Conservation (phyloP, 1,140 invertebrate species). For the Drosophila nigrodunni region DNA sequence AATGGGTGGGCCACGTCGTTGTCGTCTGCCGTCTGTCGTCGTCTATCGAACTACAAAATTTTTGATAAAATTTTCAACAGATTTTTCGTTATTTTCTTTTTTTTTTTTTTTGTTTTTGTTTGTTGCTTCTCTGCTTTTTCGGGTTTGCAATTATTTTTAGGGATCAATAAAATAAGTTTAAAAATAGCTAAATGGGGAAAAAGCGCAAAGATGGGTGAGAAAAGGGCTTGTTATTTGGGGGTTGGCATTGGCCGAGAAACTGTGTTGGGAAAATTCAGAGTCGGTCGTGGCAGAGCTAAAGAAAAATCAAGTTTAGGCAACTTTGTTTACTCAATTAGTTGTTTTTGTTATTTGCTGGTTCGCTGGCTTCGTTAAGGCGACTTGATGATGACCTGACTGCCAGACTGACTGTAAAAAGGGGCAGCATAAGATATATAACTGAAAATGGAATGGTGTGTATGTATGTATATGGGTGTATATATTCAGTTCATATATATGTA, state of each 20-base stretch:
- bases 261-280: neutral
- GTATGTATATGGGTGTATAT: neutral
- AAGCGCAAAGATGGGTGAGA: neutral
- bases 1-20: neutral
- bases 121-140: conserved; percentile 38
- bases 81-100: too few species aligned
- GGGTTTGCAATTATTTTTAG: conserved; percentile 75
- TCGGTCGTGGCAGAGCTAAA: conserved; percentile 10
- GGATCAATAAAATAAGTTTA: conserved; percentile 82
- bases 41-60: conserved; percentile 56
- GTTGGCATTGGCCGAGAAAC: neutral
- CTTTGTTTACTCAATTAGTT: conserved; percentile 80
- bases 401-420: neutral
- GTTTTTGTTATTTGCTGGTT: conserved; percentile 77
- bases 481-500: too few species aligned
- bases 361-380: conserved; percentile 58
- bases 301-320: conserved; percentile 70
- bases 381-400: conserved; percentile 42
- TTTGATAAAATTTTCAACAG: conserved; percentile 63
- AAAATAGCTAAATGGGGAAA: conserved; percentile 55
- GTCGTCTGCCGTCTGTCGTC: neutral
- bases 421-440: conserved; percentile 1
- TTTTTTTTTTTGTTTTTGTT: conserved; percentile 3
- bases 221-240: conserved; percentile 12
- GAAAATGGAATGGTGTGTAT: too few species aligned